These are phyloP conservation scores for Sebastes taczanowskii DNA, from an alignment of 2,797 vertebrate genomes.

Conservation along the genomic window DNA sequence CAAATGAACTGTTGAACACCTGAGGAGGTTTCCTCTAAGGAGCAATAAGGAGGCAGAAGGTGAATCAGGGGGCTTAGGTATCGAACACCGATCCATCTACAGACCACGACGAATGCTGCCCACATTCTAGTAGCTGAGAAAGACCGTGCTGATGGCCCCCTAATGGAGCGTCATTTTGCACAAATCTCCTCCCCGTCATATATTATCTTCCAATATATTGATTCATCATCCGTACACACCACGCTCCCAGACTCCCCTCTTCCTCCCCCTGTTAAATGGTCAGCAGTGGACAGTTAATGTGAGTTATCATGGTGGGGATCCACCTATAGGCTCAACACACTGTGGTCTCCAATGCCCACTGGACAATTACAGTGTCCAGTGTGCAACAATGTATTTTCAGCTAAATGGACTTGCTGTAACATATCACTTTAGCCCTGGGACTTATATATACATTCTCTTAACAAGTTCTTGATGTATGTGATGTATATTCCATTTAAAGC, in stretches of 20 bases:
- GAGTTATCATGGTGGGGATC: constrained; percentile 69
- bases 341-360: constrained; percentile 64
- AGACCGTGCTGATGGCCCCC: constrained; percentile 43
- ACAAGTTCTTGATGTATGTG: constrained; percentile 81
- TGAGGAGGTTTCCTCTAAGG: constrained; percentile 2
- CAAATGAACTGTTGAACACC: not conserved
- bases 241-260: constrained; percentile 29
- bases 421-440: constrained; percentile 72
- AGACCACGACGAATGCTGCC: constrained; percentile 20
- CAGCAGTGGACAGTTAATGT: constrained; percentile 71
- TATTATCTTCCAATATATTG: constrained; percentile 75
- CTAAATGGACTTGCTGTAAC: constrained; percentile 79
- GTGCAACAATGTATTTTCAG: constrained; percentile 76
- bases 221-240: constrained; percentile 66
- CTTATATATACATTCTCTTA: constrained; percentile 79
- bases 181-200: constrained; percentile 44
- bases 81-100: constrained; percentile 31
- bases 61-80: constrained; percentile 12
- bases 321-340: constrained; percentile 58
- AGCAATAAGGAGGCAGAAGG: constrained; percentile 17
- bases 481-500: constrained; percentile 79
- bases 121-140: constrained; percentile 26
- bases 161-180: constrained; percentile 61
- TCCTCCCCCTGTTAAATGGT: constrained; percentile 57
- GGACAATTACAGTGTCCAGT: constrained; percentile 73